Base-by-base conservation (phyloP, 2,888 invertebrate species). In the Malthinus flaveolus region DNA sequence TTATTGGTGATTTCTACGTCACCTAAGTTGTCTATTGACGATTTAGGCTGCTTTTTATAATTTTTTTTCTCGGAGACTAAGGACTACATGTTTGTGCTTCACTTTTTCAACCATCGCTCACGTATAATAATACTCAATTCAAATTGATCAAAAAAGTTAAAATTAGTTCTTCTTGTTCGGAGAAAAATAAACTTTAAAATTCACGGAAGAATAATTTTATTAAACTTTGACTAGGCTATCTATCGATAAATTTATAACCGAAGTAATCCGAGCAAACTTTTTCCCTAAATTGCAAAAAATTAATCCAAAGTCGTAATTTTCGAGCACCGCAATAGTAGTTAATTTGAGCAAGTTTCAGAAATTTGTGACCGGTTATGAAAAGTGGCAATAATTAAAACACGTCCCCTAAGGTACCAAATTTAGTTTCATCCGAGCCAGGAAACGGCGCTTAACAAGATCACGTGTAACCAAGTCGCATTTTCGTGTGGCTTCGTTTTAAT, bases 391-490 rank as follows among this genome's bases (percentile, higher is more conserved):
- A 42, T 42, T 42, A 42, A 42, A 42, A 42, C 39, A 42, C 39
- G 39, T 42, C 7, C 39, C n/a, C 6, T 15, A 23, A 15, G 13
- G 15, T 42, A 42, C 15, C 15, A n/a, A 42, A 42, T 42, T 42
- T 42, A 42, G 39, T 42, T 42, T 15, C 23, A 42, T 32, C 35
- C 13, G 23, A 32, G 7, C 32, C 36, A 23, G 35, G 36, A 32
- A 31, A 33, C 34, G 42, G n/a, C 37, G 23, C 44, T 37, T 56
- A 56, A 56, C 49, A 56, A 56, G 56, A 50, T 56, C 56, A 56
- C 49, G 56, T 50, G 56, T 50, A 36, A 23, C 23, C 49, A n/a
- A 49, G 36, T 34, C 23, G 48, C 42, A 44, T 32, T 32, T 49
- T 50, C 31, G 49, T 39, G 49, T 45, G 45, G 37, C 49, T 49